A percentile compares a stretch with the other conserved stretches of the same genome.
Conservation (phyloP, 2,888 invertebrate genomes). For the Parapristionchus giblindavisi region DNA sequence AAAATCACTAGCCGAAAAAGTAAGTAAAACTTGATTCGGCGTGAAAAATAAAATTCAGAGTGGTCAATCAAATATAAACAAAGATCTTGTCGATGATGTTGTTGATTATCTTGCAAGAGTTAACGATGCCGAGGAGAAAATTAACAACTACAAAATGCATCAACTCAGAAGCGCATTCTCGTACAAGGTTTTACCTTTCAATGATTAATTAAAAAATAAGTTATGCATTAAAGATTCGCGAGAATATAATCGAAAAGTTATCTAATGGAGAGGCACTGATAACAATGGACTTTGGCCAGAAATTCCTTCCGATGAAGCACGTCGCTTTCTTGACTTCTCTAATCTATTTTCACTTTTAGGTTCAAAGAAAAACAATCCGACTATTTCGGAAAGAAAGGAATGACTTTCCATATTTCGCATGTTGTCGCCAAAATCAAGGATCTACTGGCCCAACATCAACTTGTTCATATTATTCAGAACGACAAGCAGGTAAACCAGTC, state of each 20-base stretch:
- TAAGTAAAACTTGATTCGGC: too few relatives aligned
- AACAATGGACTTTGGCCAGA: conserved; percentile 40
- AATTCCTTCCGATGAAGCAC: conserved; percentile 26
- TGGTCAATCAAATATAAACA: too few relatives aligned
- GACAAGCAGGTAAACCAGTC: not conserved
- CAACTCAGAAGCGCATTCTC: conserved; percentile 9
- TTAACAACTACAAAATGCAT: conserved; percentile 15
- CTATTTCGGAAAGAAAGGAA: conserved; percentile 40
- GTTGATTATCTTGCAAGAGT: conserved; percentile 13
- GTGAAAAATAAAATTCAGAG: too few relatives aligned
- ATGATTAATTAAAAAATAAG: too few relatives aligned
- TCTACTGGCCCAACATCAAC: conserved; percentile 6
- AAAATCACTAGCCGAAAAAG: too few relatives aligned
- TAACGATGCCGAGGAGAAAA: conserved; percentile 28
- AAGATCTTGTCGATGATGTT: too few relatives aligned
- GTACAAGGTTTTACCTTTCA: not conserved
- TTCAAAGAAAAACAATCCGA: conserved; percentile 37
- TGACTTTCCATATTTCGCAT: conserved; percentile 37
- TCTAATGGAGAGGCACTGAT: conserved; percentile 24
- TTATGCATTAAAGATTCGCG: not conserved
- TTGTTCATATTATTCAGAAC: conserved; percentile 34
- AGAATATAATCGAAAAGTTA: conserved; percentile 8
- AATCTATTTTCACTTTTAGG: not conserved
- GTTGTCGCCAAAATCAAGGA: not conserved
- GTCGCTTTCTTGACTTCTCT: not conserved